Conservation (phyloP, 2,113 vertebrate species). For the Cyphomyrus discorhynchus region DNA sequence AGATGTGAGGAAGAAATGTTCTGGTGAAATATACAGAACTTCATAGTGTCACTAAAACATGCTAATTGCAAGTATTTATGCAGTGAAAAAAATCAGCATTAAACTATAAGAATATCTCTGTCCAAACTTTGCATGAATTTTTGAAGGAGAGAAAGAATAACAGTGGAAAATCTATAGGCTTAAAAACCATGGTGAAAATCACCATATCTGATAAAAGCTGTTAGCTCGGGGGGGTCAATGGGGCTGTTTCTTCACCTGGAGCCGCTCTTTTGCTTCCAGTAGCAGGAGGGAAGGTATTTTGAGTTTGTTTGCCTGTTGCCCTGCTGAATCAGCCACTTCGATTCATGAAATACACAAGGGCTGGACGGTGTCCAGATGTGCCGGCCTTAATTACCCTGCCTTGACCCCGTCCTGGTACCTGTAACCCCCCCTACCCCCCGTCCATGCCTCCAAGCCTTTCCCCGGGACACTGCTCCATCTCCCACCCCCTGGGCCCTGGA, state of each 20-base stretch:
- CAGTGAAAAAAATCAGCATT: background rate
- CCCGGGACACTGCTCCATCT: background rate
- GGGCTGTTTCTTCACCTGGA: background rate
- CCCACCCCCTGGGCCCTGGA: background rate
- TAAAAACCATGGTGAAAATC: background rate
- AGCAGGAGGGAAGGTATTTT: conserved; percentile 19
- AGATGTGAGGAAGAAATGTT: background rate
- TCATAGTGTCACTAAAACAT: background rate
- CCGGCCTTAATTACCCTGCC: conserved; percentile 29
- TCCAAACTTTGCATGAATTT: background rate
- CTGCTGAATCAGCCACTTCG: conserved; percentile 43
- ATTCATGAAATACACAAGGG: conserved; percentile 33
- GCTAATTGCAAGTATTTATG: background rate
- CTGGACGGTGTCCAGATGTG: conserved; percentile 32
- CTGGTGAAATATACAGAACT: background rate
- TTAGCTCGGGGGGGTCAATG: background rate
- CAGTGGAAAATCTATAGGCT: conserved; percentile 1
- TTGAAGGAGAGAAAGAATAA: background rate
- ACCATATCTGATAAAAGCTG: background rate
- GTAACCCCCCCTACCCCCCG: background rate
- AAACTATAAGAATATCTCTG: background rate
- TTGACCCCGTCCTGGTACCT: conserved; percentile 26
- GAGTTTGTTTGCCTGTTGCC: conserved; percentile 35
- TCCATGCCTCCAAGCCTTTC: background rate
- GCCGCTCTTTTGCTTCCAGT: conserved; percentile 9